A percentile compares a stretch with the other conserved stretches of the same genome.
Evolutionary conservation across 2,797 vertebrate species (phyloP).

Genomic region (Pseudochirops corinnae): DNA sequence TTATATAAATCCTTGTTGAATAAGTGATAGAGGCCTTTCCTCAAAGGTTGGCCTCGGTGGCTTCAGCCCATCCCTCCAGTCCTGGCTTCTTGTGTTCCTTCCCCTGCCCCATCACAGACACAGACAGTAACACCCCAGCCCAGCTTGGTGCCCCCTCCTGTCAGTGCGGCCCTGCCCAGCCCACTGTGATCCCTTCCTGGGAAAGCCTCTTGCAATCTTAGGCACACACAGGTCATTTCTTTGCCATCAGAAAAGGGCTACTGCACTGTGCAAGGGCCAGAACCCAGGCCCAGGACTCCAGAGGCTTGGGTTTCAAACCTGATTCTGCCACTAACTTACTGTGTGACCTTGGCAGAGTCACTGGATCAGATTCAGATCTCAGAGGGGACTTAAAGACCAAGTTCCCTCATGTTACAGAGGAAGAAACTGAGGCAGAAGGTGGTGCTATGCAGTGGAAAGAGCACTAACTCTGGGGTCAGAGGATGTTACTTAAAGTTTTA

Average conservation of each 20-base stretch:
- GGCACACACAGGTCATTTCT: not conserved
- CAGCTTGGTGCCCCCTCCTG: not conserved
- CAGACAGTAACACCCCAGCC: not conserved
- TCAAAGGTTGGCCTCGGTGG: not conserved
- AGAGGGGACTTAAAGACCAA: not conserved
- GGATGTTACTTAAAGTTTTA: not conserved
- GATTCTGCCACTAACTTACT: not conserved
- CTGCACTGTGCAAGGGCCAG: rapidly evolving
- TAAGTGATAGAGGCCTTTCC: not conserved
- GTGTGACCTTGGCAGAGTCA: rapidly evolving
- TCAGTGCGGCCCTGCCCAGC: not conserved
- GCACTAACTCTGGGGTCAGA: not conserved
- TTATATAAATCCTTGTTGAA: not conserved
- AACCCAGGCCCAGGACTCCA: too few relatives aligned
- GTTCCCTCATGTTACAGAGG: not conserved
- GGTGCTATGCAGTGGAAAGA: not conserved
- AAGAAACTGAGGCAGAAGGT: not conserved
- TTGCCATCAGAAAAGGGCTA: not conserved
- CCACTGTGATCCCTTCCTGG: not conserved
- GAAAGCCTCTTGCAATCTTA: not conserved
- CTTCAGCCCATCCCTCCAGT: not conserved
- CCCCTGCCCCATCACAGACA: not conserved
- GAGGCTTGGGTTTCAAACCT: too few relatives aligned
- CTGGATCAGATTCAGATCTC: not conserved
- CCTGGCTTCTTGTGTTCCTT: not conserved